A percentile compares a stretch with the other conserved stretches of the same genome.
phyloP scores from a whole-genome alignment of 2,797 vertebrate genomes.

The Chromobotia macracanthus region DNA sequence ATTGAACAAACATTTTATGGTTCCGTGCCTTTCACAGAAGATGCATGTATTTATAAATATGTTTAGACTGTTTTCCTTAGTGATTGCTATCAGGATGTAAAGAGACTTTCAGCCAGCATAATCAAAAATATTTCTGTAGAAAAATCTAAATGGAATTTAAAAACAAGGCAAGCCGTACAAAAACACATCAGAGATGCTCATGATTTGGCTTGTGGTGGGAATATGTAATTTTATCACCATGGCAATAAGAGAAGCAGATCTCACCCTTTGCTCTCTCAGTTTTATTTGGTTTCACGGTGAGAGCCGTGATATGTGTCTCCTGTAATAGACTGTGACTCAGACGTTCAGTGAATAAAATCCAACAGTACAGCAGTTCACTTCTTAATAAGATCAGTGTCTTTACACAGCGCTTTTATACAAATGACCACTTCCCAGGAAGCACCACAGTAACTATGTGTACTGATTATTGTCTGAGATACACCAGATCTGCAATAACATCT shows the following conservation, averaged over 20 bases:
- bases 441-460: not conserved
- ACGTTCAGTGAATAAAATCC: constrained; percentile 61
- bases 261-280: not conserved
- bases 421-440: not conserved
- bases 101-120: too few species aligned
- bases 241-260: constrained; percentile 24
- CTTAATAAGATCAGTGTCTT: constrained; percentile 56
- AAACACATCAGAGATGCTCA: constrained; percentile 15
- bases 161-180: not conserved
- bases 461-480: constrained; percentile 17
- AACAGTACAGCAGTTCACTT: constrained; percentile 48
- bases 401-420: constrained; percentile 45
- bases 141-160: not conserved
- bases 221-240: constrained; percentile 38
- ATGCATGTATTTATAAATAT: too few species aligned
- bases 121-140: too few species aligned
- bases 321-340: constrained; percentile 58
- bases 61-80: too few species aligned
- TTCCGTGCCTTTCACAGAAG: too few species aligned
- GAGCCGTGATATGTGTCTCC: constrained; percentile 64
- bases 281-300: constrained; percentile 17
- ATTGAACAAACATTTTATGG: too few species aligned
- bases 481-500: constrained; percentile 12
- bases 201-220: constrained; percentile 10
- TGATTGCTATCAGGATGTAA: too few species aligned